A percentile compares a stretch with the other conserved stretches of the same genome.
These are phyloP conservation scores for Gila orcuttii DNA, from an alignment of 2,113 vertebrate species.

Conservation along the genomic window DNA sequence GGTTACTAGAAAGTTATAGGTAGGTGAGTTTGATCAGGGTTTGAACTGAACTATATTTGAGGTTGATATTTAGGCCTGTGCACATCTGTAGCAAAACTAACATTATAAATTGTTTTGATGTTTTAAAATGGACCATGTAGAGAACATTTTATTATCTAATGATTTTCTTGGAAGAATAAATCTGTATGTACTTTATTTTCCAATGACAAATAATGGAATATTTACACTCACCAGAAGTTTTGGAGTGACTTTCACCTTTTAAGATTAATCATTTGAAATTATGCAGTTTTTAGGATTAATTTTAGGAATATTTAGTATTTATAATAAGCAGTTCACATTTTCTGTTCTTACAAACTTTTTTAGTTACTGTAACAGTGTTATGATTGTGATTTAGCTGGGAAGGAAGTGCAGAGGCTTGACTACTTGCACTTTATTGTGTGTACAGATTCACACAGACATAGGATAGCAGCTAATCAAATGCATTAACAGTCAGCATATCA, in stretches of 20 bases:
- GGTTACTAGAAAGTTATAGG: too few relatives aligned
- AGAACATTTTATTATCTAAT: neutral
- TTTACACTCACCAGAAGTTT: neutral
- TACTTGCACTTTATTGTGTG: neutral
- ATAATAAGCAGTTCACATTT: neutral
- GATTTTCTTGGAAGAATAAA: neutral
- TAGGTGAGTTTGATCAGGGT: too few relatives aligned
- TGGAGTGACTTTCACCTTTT: neutral
- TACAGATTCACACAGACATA: neutral
- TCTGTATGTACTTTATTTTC: neutral
- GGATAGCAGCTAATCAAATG: neutral
- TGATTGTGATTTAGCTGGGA: neutral
- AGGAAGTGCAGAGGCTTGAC: neutral
- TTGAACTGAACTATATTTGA: too few relatives aligned
- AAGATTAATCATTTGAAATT: neutral
- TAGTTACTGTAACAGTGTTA: constrained; percentile 5
- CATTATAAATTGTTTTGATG: neutral
- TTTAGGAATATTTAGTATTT: neutral
- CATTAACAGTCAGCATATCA: neutral
- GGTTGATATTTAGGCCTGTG: neutral
- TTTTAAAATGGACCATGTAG: neutral
- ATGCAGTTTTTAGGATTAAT: neutral
- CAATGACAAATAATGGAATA: neutral
- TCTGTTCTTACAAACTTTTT: neutral
- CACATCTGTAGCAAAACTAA: neutral